Evolutionary conservation across 2,888 invertebrate species (phyloP), one percentile per base, ranked within the genome.

Genomic region (Hylaea fasciaria): DNA sequence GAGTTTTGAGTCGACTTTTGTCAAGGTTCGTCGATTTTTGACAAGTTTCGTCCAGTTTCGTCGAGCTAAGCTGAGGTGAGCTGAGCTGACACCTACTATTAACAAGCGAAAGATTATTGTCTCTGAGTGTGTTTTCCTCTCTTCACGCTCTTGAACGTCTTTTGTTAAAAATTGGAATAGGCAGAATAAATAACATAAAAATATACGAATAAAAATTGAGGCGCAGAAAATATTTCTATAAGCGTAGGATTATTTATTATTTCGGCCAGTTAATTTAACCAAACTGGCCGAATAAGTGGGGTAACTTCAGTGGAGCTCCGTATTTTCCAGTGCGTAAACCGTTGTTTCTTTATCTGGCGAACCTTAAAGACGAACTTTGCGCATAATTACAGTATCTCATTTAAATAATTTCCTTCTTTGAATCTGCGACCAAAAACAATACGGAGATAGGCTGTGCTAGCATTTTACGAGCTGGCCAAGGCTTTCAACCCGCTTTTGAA

Each of bases 341-440:
- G 68, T 70, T 75, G 68, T 70, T 75, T 74, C 71, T 71, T 75
- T 74, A 75, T 74, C 76, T 72, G 50, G 68, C 55, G 58, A 41
- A 58, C 62, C 66, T 60, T 60, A 61, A 72, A 69, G 71, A 66
- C 65, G 54, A 81, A 80, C 74, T 80, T 81, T 73, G 51, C 65
- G 81, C 78, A 81, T 81, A 81, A 81, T 81, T 78, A 80, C 71
- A 51, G 71, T 57, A 59, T 62, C 76, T 80, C 74, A 81, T 81
- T 81, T 81, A 77, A 81, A 81, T 81, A 81, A 77, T 79, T 78
- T 79, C 67, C 63, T 69, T 65, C 71, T 75, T 71, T 64, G 54
- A 68, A 72, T 68, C 73, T 74, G 65, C 65, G 62, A 61, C 11
- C 49, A 28, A 49, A 0, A 22, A 48, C n/a, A 48, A 37, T 17